These are phyloP conservation scores for Amia ocellicauda DNA, from an alignment of 2,113 vertebrate species.

Conservation along the genomic window DNA sequence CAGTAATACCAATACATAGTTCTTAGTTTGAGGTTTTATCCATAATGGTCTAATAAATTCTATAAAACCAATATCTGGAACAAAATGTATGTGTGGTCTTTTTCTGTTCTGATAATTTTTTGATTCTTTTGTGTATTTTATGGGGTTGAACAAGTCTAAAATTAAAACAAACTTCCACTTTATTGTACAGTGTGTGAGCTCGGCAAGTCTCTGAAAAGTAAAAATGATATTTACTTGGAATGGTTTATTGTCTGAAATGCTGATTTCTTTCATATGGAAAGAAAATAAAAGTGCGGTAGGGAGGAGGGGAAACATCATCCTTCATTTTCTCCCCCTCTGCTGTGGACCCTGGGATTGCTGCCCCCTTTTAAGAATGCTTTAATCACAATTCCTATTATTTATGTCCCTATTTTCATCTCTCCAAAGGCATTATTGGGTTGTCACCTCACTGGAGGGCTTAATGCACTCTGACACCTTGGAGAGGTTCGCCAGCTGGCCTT, in stretches of 20 bases:
- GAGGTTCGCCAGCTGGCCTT: not conserved
- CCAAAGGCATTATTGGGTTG: not conserved
- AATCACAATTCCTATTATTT: not conserved
- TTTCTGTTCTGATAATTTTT: not conserved
- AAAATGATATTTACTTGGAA: no score
- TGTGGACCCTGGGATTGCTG: not conserved
- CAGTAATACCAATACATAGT: no score
- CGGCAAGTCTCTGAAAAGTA: not conserved
- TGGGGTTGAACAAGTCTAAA: not conserved
- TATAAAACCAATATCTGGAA: not conserved
- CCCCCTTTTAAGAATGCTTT: not conserved
- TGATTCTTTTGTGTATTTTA: no score
- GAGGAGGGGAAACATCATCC: not conserved
- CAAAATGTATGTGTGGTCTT: not conserved
- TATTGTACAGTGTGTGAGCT: not conserved
- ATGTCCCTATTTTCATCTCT: not conserved
- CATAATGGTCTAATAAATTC: no score
- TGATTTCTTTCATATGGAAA: no score
- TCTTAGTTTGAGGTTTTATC: no score
- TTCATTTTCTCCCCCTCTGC: no score
- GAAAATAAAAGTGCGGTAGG: no score
- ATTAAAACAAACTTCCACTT: not conserved
- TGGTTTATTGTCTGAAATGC: no score
- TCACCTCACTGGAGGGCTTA: not conserved
- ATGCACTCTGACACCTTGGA: not conserved